These are phyloP conservation scores for Luidia sarsii DNA, from an alignment of 53 echinoderm and acorn worm genomes.

Conservation along the genomic window DNA sequence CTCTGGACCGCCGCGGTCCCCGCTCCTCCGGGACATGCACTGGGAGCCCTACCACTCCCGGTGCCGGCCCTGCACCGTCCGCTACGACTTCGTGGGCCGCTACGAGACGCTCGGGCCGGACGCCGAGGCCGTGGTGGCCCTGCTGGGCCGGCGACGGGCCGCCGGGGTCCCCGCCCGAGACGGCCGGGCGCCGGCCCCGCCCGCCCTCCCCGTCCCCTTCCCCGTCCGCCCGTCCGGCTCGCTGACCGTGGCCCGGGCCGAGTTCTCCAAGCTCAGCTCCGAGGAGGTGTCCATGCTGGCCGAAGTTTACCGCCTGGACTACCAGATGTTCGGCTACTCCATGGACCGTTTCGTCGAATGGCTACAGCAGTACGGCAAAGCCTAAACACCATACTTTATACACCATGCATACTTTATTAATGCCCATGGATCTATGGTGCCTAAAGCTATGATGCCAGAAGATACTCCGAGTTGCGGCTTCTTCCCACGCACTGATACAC, in stretches of 20 bases:
- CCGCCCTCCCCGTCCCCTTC: too few species aligned
- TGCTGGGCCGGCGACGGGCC: not conserved
- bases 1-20: conserved; percentile 16
- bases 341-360: conserved; percentile 24
- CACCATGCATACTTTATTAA: too few species aligned
- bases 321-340: conserved; percentile 68
- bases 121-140: conserved; percentile 42
- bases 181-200: not conserved
- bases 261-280: conserved; percentile 30
- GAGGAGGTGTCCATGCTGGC: conserved; percentile 28
- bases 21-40: conserved; percentile 67
- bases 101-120: conserved; percentile 63
- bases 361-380: too few species aligned
- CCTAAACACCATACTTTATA: too few species aligned
- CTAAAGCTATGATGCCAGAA: too few species aligned
- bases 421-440: too few species aligned
- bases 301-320: conserved; percentile 56
- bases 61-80: conserved; percentile 72
- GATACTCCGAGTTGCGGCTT: too few species aligned
- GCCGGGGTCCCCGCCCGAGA: not conserved
- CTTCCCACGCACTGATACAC: too few species aligned
- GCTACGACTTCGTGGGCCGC: conserved; percentile 74
- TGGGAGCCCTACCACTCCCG: conserved; percentile 78
- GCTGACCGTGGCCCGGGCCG: not conserved
- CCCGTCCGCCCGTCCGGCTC: conserved; percentile 1